phyloP scores from a whole-genome alignment of 2,888 invertebrate genomes.

The Pegoplata infirma region DNA sequence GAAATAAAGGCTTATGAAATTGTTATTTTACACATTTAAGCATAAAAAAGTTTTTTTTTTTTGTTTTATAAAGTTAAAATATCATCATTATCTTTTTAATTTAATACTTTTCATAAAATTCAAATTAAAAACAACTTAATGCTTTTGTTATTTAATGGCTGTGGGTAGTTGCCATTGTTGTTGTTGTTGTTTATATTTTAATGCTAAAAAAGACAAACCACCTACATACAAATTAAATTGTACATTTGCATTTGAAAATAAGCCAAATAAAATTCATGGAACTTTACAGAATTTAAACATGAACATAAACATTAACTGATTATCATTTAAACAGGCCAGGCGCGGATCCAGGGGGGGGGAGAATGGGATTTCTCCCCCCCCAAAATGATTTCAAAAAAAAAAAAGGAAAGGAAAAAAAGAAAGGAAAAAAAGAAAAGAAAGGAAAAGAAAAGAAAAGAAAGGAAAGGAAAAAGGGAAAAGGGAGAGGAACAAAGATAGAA shows the following conservation, averaged over 20 bases:
- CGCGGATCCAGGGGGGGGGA: too few species aligned
- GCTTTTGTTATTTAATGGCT: background rate
- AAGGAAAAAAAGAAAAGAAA: too few species aligned
- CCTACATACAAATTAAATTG: background rate
- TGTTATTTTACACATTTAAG: background rate
- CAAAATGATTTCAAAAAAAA: too few species aligned
- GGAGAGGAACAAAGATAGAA: too few species aligned
- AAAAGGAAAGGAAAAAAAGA: too few species aligned
- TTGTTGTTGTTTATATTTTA: background rate
- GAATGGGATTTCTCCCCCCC: too few species aligned
- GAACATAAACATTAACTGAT: background rate
- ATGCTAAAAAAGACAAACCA: background rate
- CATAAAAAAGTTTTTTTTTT: too few species aligned
- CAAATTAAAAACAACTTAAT: slow-evolving; percentile 14
- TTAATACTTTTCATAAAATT: slow-evolving; percentile 2
- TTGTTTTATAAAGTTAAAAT: background rate
- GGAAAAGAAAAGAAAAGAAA: too few species aligned
- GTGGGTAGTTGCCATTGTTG: background rate
- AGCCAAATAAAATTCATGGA: background rate
- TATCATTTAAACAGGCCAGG: background rate
- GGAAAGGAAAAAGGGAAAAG: too few species aligned
- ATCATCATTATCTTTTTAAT: background rate
- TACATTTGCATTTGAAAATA: background rate
- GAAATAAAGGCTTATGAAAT: background rate
- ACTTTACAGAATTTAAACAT: background rate